Base-by-base conservation (phyloP, 2,888 invertebrate genomes). In the Hemicrepidius hirtus region DNA sequence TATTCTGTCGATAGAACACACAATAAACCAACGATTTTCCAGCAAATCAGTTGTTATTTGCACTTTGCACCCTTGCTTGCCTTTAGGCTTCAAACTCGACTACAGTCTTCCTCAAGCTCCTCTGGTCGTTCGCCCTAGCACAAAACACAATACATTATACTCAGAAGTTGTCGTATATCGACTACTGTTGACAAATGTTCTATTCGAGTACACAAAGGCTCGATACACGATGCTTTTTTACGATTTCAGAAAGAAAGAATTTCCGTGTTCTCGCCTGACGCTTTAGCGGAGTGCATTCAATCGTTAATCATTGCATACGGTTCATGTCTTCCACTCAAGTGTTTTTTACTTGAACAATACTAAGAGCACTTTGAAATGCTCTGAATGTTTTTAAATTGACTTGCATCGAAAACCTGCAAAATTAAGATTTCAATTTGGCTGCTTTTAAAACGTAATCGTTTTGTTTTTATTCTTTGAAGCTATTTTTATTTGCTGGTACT, bases 251-350 rank as follows among this genome's bases (percentile, higher is more conserved):
- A 84, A 84, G 79, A 82, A 85, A 83, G 85, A 84, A 84, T 86
- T 86, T 86, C 84, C 85, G 85, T 85, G 85, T 86, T 86, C 83
- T 81, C 84, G 84, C 84, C 82, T 79, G 76, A 78, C 76, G 78
- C 84, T 84, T 84, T 84, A 78, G 82, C 77, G 80, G 80, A 85
- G 86, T 86, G 86, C 85, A 85, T 84, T 86, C 84, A 85, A 85
- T 86, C 86, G 86, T 86, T 86, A 85, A 85, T 86, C 86, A 86
- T 83, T 83, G 79, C 82, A 84, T 82, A 83, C 84, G 81, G 79
- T 80, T 78, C 81, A 80, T 78, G 80, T 82, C 82, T 81, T 81
- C 79, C 77, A 79, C 79, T 79, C 80, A 77, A 80, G 73, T 75
- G 76, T 78, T 79, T 76, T 57, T 80, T 80, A 76, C 78, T 79